Evolutionary conservation across 2,797 vertebrate species (phyloP).

Genomic region (Scyliorhinus canicula): DNA sequence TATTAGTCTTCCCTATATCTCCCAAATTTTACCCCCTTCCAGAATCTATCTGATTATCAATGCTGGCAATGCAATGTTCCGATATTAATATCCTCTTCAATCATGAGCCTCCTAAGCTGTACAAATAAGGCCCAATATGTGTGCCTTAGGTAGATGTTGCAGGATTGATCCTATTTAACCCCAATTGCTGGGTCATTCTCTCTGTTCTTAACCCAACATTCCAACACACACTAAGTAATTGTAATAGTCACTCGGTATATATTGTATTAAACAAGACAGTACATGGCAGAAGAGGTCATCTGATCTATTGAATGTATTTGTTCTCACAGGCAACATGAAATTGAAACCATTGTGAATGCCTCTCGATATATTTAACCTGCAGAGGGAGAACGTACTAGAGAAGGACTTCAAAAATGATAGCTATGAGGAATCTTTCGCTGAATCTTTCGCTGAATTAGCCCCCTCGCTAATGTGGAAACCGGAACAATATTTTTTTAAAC

Average conservation of each 20-base stretch:
- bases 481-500: neutral
- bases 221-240: neutral
- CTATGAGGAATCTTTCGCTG: neutral
- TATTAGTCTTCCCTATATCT: neutral
- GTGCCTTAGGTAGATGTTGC: neutral
- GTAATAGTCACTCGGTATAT: neutral
- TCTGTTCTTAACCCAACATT: neutral
- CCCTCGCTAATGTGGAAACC: neutral
- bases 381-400: neutral
- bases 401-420: neutral
- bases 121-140: neutral
- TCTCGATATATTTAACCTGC: neutral
- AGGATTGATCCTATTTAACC: neutral
- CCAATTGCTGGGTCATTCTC: neutral
- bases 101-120: neutral
- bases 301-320: neutral
- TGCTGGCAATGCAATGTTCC: neutral
- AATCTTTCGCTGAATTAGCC: neutral
- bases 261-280: neutral
- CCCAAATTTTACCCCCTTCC: neutral
- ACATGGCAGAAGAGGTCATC: neutral
- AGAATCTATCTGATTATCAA: neutral
- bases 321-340: neutral
- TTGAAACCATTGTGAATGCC: neutral
- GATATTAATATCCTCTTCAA: neutral